Evolutionary conservation across 2,888 invertebrate genomes (phyloP), one percentile per base, ranked within the genome.

Genomic region (Acronicta leporina): DNA sequence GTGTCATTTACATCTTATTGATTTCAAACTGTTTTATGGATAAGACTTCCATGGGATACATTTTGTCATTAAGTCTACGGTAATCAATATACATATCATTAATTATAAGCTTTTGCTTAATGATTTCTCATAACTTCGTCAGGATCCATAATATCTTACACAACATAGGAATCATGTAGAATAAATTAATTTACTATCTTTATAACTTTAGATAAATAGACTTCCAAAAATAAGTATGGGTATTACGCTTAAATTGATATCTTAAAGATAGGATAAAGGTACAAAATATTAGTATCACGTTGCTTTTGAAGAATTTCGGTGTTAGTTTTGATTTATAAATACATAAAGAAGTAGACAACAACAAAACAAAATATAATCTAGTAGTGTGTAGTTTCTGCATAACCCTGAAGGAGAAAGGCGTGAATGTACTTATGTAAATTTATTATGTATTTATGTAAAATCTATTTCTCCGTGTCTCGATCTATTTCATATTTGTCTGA

Each of bases 1-100:
- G 73, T 63, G 60, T 52, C 55, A 74, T 81, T 74, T 73, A 52
- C 67, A 76, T 77, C 63, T 74, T 62, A 73, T 73, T 67, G 65
- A 77, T 74, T 75, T 68, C 49, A 64, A 70, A 75, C 72, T 73
- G 75, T 67, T 59, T 75, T 57, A 65, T 57, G 40, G 38, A 57
- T 48, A 27, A 54, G 55, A 53, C 43, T 43, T 44, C 49, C 52
- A 53, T 61, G 51, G 48, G 50, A 65, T 48, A 30, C 20, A 45
- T 55, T 57, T 51, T 40, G 38, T 61, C 52, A 50, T 65, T 65
- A 68, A 59, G 56, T 49, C 33, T 33, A 52, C 55, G 46, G 48
- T 46, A 65, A 59, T 59, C 51, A 53, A 51, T 63, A 38, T 51
- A 59, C 27, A 25, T 41, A 25, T 20, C 16, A 48, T 42, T 55